Base-by-base conservation (phyloP, 2,888 invertebrate species). In the Nineta flava region DNA sequence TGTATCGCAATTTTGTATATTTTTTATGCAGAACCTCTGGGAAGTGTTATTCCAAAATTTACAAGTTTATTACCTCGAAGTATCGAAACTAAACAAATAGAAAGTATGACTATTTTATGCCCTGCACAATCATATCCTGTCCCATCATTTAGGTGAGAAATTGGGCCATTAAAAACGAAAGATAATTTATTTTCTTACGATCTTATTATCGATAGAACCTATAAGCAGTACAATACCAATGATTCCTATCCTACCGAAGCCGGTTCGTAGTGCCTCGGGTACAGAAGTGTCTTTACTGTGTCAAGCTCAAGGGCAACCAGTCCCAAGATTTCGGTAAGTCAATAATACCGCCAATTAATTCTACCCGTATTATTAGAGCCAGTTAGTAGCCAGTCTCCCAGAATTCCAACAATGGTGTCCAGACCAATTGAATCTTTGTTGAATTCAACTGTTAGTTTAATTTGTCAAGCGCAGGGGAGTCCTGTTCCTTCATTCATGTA, bases 51-150 rank as follows among this genome's bases (percentile, higher is more conserved):
- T 15, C 72, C 73, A 3, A 72, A 70, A 61, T 66, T 73, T 55
- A 74, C 76, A 44, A 73, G 70, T 57, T 72, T 43, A 19, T n/a
- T 19, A 17, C 19, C 12, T 44, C 21, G 21, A 19, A 21, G 9
- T 9, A 16, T 44, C 13, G 21, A 44, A 19, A 19, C n/a, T 21
- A 44, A 21, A 55, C 59, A 66, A 59, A 66, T 67, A 54, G 63
- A 63, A 58, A 75, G 74, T 62, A 69, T 81, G 58, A 79, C 81
- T 44, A 63, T 85, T 54, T 68, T 81, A 57, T 85, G 84, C 66
- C 83, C 83, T 52, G 83, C 83, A 16, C 84, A 84, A 66, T 82
- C 81, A 26, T 85, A 76, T 69, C 84, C 84, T 53, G 77, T 82
- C 62, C 83, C 84, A 59, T 67, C 75, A 55, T 77, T 78, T 75